Percentiles rank a stretch among this genome's conserved stretches.
Conservation (phyloP, 2,888 invertebrate genomes). For the Leptinotarsa juncta region DNA sequence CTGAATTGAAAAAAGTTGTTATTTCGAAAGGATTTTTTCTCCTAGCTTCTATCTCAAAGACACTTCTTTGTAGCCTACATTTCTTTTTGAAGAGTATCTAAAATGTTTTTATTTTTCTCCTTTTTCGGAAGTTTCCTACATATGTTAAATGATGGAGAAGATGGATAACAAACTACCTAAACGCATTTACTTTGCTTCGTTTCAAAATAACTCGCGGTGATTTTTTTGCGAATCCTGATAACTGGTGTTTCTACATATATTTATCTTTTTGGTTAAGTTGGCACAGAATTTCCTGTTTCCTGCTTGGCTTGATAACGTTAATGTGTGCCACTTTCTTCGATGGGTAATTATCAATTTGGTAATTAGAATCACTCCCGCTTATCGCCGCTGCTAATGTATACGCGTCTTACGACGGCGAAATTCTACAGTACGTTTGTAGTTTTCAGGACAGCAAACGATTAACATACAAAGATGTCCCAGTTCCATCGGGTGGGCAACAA, state of each 20-base stretch:
- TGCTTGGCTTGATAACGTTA: conserved; percentile 1
- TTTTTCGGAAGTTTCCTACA: too few relatives aligned
- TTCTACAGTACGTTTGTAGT: not conserved
- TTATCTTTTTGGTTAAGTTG: not conserved
- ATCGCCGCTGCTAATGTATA: conserved; percentile 18
- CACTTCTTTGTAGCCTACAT: too few relatives aligned
- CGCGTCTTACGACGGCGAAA: not conserved
- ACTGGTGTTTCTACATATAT: not conserved
- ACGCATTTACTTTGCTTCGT: too few relatives aligned
- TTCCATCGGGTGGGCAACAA: not conserved
- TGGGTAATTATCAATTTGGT: conserved; percentile 25
- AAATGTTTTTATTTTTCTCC: too few relatives aligned
- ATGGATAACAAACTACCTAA: too few relatives aligned
- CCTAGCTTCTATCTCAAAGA: too few relatives aligned
- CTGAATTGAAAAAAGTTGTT: too few relatives aligned
- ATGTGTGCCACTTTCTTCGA: conserved; percentile 8
- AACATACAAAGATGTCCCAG: conserved; percentile 15
- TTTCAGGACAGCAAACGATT: not conserved
- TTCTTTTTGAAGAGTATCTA: too few relatives aligned
- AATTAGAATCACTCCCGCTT: conserved; percentile 20
- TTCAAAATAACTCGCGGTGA: not conserved
- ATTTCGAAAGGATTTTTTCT: too few relatives aligned
- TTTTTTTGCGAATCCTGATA: not conserved
- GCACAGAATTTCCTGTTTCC: conserved; percentile 11
- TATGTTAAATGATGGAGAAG: too few relatives aligned